These are phyloP conservation scores for Agelas oroides DNA, from an alignment of 37 sponge, comb jelly and placozoan genomes.

Conservation along the genomic window DNA sequence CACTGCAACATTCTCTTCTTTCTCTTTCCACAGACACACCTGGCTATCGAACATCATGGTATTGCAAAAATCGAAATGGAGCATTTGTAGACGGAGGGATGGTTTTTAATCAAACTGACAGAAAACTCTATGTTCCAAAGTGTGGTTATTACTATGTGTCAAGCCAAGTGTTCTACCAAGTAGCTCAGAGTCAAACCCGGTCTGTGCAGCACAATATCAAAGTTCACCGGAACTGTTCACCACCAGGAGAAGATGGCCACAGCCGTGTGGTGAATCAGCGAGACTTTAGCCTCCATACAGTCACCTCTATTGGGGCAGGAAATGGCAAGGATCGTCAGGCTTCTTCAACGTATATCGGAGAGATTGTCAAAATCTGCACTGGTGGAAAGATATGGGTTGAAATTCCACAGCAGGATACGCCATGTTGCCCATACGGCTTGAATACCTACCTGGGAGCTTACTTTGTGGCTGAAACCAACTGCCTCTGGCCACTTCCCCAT, in stretches of 20 bases:
- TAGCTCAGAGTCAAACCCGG: not conserved
- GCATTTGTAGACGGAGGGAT: slow-evolving; percentile 50
- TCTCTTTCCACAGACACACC: too few species aligned
- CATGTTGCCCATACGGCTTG: slow-evolving; percentile 36
- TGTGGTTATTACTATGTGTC: slow-evolving; percentile 61
- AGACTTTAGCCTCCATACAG: not conserved
- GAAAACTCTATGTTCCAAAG: slow-evolving; percentile 17
- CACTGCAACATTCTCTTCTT: too few species aligned
- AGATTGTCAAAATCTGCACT: slow-evolving; percentile 29
- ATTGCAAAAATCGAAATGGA: not conserved
- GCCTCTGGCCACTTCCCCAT: not conserved
- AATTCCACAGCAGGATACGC: not conserved
- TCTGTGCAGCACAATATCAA: not conserved
- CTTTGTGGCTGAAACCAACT: slow-evolving; percentile 2
- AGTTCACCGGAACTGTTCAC: slow-evolving; percentile 25
- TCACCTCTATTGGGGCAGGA: not conserved
- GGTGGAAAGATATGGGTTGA: slow-evolving; percentile 27
- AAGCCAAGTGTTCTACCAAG: slow-evolving; percentile 37
- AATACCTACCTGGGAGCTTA: not conserved
- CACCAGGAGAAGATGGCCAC: not conserved
- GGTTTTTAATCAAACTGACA: slow-evolving; percentile 33
- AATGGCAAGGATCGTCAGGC: not conserved
- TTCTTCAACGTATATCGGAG: slow-evolving; percentile 16
- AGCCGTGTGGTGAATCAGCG: too few species aligned
- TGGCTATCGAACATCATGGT: not conserved